Base-by-base conservation (phyloP, 2,888 invertebrate genomes). In the Mechanitis mazaeus region DNA sequence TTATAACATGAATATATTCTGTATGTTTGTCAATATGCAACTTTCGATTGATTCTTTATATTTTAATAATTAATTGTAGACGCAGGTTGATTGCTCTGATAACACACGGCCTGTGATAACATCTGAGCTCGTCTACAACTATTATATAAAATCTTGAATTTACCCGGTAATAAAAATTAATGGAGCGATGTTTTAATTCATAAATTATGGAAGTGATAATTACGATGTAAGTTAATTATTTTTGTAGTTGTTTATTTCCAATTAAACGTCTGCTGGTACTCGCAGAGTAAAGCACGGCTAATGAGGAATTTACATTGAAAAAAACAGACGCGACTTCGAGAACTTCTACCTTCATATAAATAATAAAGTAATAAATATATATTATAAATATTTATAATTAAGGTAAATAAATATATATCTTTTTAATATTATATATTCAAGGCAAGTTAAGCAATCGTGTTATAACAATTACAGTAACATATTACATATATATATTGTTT, bases 91-190 rank as follows among this genome's bases (percentile, higher is more conserved):
- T 64, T 64, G 56, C 55, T 46, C 54, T 62, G 62, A 55, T 63
- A 60, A 59, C 47, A 54, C 57, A 57, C 58, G 56, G 60, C 58
- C 64, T 56, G 28, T 55, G 54, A 46, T 55, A 62, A 64, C 62
- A 66, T 66, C 66, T 62, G 65, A 54, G 56, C 63, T 63, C 56
- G 54, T 60, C 59, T 60, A 9, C 28, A 31, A 64, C 64, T 62
- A 64, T 64, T 61, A 61, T 54, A 62, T 20, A 58, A 50, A 59
- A 38, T 56, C 62, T 57, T 55, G 60, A 60, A 64, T 62, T 64
- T 66, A 63, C 56, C 60, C 56, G 64, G 66, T 62, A 66, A 66
- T 66, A 66, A 66, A 66, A 66, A 64, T 64, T 66, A 66, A 66
- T 66, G 66, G 60, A 42, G 62, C 64, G 58, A 50, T 33, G 54